Evolutionary conservation across 2,797 vertebrate genomes (phyloP).

Genomic region (Typhlichthys eigenmanni): DNA sequence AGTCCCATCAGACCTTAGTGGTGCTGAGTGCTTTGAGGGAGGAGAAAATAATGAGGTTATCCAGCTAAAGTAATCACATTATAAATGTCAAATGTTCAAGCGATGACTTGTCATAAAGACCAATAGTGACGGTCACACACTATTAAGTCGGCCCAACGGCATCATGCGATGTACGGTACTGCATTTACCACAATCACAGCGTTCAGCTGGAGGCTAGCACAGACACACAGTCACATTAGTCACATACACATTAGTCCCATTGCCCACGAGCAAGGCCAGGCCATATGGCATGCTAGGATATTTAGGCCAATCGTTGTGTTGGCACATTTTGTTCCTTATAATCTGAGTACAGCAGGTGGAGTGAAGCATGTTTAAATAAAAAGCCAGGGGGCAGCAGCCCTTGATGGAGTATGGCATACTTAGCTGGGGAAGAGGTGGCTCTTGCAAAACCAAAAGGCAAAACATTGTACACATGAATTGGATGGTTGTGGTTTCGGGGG

Average conservation of each 20-base stretch:
- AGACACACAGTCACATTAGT: slow-evolving; percentile 8
- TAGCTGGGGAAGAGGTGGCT: slow-evolving; percentile 65
- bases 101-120: slow-evolving; percentile 25
- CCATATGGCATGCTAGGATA: slow-evolving; percentile 34
- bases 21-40: slow-evolving; percentile 19
- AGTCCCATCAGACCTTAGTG: slow-evolving; percentile 46
- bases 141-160: slow-evolving; percentile 21
- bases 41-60: slow-evolving; percentile 12
- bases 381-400: slow-evolving; percentile 51
- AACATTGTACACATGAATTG: slow-evolving; percentile 65
- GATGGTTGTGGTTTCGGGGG: slow-evolving; percentile 55
- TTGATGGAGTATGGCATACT: slow-evolving; percentile 65
- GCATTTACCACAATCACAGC: slow-evolving; percentile 8
- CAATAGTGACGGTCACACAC: slow-evolving; percentile 22
- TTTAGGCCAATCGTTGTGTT: slow-evolving; percentile 24
- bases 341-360: slow-evolving; percentile 60
- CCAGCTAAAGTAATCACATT: slow-evolving; percentile 28
- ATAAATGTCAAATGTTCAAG: slow-evolving; percentile 39
- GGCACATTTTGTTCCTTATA: slow-evolving; percentile 30
- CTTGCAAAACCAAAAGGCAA: slow-evolving; percentile 67
- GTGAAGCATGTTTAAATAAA: slow-evolving; percentile 60
- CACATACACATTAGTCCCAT: slow-evolving; percentile 1
- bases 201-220: slow-evolving; percentile 14
- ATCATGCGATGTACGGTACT: slow-evolving; percentile 33
- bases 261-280: slow-evolving; percentile 18